Conservation (phyloP, 2,113 vertebrate genomes). For the Hippocampus guttulatus region DNA sequence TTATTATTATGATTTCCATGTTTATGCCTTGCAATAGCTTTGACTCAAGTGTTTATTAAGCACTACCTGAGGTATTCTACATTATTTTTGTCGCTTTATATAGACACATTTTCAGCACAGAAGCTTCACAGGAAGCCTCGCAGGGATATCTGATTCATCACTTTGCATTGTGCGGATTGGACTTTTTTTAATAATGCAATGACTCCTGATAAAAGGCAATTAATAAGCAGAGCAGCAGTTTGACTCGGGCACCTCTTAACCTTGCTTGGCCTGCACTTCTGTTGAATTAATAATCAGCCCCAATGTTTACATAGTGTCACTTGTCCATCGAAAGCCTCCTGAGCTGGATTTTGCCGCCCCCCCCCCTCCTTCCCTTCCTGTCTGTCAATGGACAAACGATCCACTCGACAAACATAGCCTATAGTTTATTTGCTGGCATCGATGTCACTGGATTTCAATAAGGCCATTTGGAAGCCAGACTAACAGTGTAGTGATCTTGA, state of each 20-base stretch:
- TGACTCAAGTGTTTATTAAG: conserved; percentile 16
- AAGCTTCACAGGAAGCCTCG: conserved; percentile 19
- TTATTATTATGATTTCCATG: conserved; percentile 30
- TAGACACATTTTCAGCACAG: conserved; percentile 26
- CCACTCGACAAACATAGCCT: conserved; percentile 36
- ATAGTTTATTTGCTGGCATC: conserved; percentile 10
- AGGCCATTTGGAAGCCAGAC: conserved; percentile 9
- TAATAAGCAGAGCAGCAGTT: conserved; percentile 62
- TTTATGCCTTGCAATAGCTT: conserved; percentile 2
- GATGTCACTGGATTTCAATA: conserved; percentile 13
- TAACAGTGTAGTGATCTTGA: conserved; percentile 31
- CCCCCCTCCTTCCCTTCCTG: not conserved
- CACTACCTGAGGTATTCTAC: not conserved
- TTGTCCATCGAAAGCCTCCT: not conserved
- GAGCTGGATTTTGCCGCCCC: conserved; percentile 17
- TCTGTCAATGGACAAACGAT: conserved; percentile 18
- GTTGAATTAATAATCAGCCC: conserved; percentile 61
- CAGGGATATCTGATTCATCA: conserved; percentile 44
- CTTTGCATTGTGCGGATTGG: conserved; percentile 37
- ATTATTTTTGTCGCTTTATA: not conserved
- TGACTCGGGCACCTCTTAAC: conserved; percentile 56
- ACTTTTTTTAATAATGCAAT: conserved; percentile 66
- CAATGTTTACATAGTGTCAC: conserved; percentile 30
- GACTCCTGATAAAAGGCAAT: conserved; percentile 64
- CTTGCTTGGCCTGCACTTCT: conserved; percentile 44